Evolutionary conservation across 2,113 vertebrate species (phyloP), one percentile per base, ranked within the genome.

Genomic region (Anser cygnoides): DNA sequence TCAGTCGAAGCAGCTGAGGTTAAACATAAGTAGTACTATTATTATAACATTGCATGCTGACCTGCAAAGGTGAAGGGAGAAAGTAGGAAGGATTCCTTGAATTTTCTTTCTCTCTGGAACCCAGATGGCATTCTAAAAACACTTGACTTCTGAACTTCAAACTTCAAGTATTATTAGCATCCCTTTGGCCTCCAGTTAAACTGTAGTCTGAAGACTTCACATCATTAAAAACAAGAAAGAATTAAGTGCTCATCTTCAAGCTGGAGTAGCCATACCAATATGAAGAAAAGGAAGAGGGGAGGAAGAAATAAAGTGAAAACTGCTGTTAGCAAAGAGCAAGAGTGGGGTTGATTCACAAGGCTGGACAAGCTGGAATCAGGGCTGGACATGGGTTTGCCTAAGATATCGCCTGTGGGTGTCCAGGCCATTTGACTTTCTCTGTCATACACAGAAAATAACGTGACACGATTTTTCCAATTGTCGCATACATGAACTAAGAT

Each of bases 91-190:
- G 71, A 93, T 90, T 70, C 54, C 41, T 94, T 89, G 20, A 77
- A 82, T 62, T 95, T 90, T 95, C 63, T 75, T 85, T 55, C 76
- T 84, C 73, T 71, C 75, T 92, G 76, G 52, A 82, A 77, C n/a
- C 77, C 74, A 84, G 66, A 81, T 95, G 65, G 44, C 62, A 87
- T 18, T 49, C 70, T 83, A 95, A 97, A 95, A 92, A 22, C 84
- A 82, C 92, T 96, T 97, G 91, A 95, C 50, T 54, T 89, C 71
- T 92, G 82, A 87, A 95, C 91, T 97, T 25, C 68, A 61, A 44
- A 37, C 50, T 77, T 93, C 72, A 77, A 91, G 82, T 89, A 66
- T 83, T 85, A 93, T 96, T 95, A 95, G 84, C 83, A 77, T 35
- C 23, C 75, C 33, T 94, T 96, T 95, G 68, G 62, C 95, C 83